phyloP scores from a whole-genome alignment of 1,140 invertebrate genomes.

The Nixonia krombeini region DNA sequence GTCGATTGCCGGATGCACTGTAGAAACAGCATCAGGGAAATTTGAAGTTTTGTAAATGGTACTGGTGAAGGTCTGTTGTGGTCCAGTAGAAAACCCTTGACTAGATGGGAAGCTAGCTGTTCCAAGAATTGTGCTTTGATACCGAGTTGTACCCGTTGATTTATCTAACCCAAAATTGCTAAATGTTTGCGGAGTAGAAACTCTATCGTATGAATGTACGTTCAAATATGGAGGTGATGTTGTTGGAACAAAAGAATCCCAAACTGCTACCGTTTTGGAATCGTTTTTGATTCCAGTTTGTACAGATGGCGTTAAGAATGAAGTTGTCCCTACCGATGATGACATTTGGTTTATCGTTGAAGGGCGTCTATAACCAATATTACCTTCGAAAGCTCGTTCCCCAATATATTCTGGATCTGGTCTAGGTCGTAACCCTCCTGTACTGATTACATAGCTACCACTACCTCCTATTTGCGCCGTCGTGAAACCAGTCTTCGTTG shows the following conservation, averaged over 20 bases:
- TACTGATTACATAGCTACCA: slow-evolving; percentile 59
- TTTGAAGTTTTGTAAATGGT: slow-evolving; percentile 49
- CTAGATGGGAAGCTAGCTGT: background rate
- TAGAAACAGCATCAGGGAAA: slow-evolving; percentile 42
- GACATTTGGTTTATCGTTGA: slow-evolving; percentile 1
- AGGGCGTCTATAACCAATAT: slow-evolving; percentile 41
- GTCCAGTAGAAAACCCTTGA: slow-evolving; percentile 47
- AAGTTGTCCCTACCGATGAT: slow-evolving; percentile 1
- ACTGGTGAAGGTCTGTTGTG: slow-evolving; percentile 47
- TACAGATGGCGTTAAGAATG: slow-evolving; percentile 47
- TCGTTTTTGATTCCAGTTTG: slow-evolving; percentile 29
- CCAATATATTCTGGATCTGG: slow-evolving; percentile 58
- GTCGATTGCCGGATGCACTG: slow-evolving; percentile 44
- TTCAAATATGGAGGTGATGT: slow-evolving; percentile 48
- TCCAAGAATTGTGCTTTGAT: slow-evolving; percentile 6
- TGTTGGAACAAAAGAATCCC: slow-evolving; percentile 25
- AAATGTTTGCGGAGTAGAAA: slow-evolving; percentile 5
- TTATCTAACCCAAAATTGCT: slow-evolving; percentile 25
- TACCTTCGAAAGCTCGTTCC: slow-evolving; percentile 59
- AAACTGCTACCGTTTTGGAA: slow-evolving; percentile 2
- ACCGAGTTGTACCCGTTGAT: slow-evolving; percentile 20
- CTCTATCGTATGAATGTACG: slow-evolving; percentile 47
- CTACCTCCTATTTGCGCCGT: slow-evolving; percentile 63
- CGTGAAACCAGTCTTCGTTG: slow-evolving; percentile 64
- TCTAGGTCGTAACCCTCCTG: slow-evolving; percentile 34